Conservation (phyloP, 2,797 vertebrate genomes). For the Aselliscus stoliczkanus region DNA sequence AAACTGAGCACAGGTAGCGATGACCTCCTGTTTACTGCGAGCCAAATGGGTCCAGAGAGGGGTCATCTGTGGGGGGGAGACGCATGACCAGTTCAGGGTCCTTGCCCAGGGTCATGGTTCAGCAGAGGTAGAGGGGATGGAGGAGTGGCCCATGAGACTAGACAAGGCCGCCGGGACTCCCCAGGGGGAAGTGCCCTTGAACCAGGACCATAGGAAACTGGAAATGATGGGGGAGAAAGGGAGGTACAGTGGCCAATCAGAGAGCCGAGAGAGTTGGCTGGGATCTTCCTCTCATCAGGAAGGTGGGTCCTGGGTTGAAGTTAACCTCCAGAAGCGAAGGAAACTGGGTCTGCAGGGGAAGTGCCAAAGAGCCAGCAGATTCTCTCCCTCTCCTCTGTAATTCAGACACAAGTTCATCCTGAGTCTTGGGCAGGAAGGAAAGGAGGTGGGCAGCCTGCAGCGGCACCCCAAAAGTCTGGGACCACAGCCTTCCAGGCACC, state of each 20-base stretch:
- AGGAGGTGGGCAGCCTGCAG: background rate
- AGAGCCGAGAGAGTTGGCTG: background rate
- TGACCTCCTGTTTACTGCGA: background rate
- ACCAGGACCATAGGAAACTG: background rate
- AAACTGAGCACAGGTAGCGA: background rate
- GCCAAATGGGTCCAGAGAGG: background rate
- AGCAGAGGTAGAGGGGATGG: background rate
- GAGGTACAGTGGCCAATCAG: background rate
- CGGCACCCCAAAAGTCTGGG: background rate
- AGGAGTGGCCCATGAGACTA: background rate
- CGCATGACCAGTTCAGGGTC: background rate
- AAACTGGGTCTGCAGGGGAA: background rate
- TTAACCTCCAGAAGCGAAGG: background rate
- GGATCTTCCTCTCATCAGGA: background rate
- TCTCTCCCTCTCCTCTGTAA: no score
- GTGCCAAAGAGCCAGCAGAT: background rate
- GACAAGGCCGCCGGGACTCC: background rate
- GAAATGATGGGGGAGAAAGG: background rate
- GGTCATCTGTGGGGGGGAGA: background rate
- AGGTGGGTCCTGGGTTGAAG: background rate
- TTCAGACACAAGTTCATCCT: fast-evolving
- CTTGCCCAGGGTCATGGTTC: background rate
- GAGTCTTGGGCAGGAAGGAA: background rate
- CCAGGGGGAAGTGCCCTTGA: background rate
- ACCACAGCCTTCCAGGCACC: background rate